A percentile compares a stretch with the other conserved stretches of the same genome.
phyloP scores from a whole-genome alignment of 1,140 invertebrate genomes.

The Globodera ellingtonae region DNA sequence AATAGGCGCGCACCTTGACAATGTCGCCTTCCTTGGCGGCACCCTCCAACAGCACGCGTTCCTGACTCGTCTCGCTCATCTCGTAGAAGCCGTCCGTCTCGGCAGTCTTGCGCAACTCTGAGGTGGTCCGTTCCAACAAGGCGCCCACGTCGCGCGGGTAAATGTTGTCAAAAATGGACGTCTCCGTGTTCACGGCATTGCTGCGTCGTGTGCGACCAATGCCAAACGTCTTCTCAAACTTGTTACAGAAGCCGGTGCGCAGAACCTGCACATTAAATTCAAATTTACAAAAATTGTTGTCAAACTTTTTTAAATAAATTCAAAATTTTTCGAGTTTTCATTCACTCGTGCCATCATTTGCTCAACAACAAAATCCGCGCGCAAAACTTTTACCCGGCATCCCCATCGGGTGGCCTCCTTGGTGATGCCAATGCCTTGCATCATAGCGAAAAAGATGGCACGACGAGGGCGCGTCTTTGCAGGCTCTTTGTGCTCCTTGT shows the following conservation, averaged over 20 bases:
- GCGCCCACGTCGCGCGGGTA: neutral
- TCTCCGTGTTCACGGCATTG: neutral
- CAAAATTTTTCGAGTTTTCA: too few relatives aligned
- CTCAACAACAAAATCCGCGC: too few relatives aligned
- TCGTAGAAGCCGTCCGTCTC: neutral
- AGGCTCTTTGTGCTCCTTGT: too few relatives aligned
- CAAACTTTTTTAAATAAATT: too few relatives aligned
- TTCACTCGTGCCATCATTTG: too few relatives aligned
- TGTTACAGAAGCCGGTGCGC: neutral
- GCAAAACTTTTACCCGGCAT: neutral
- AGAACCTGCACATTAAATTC: too few relatives aligned
- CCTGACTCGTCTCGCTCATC: neutral
- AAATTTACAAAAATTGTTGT: too few relatives aligned
- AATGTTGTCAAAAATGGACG: neutral
- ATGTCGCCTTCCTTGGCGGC: neutral
- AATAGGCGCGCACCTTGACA: neutral
- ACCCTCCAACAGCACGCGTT: neutral
- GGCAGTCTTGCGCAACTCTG: neutral
- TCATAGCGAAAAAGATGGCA: neutral
- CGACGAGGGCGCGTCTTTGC: too few relatives aligned
- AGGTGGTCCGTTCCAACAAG: neutral
- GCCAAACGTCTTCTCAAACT: neutral
- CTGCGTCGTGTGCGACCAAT: neutral
- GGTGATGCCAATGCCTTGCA: neutral
- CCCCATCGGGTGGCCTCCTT: neutral